Conservation (phyloP, 2,888 invertebrate species). For the Melipona beecheii region DNA sequence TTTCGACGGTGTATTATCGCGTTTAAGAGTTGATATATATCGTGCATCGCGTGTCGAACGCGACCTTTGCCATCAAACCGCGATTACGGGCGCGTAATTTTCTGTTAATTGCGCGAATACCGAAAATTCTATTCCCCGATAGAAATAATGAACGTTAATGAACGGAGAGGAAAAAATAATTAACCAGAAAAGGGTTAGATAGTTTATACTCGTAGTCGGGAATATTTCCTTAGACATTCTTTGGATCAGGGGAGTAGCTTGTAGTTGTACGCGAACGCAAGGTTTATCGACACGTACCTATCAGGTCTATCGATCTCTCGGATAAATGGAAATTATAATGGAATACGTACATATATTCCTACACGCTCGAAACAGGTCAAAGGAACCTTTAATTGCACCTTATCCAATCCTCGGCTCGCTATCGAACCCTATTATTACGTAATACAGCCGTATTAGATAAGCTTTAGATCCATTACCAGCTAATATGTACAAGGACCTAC, state of each 20-base stretch:
- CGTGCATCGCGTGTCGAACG: slow-evolving; percentile 58
- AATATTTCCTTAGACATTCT: neutral
- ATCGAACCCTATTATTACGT: slow-evolving; percentile 59
- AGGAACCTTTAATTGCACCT: slow-evolving; percentile 60
- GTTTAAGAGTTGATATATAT: slow-evolving; percentile 63
- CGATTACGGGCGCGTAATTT: slow-evolving; percentile 60
- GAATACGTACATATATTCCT: neutral
- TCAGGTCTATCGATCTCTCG: slow-evolving; percentile 1
- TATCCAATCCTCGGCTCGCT: slow-evolving; percentile 50
- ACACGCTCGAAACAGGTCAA: slow-evolving; percentile 22
- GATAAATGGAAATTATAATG: slow-evolving; percentile 7
- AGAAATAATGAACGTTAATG: slow-evolving; percentile 4
- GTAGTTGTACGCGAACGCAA: no score
- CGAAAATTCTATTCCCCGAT: neutral
- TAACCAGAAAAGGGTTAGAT: neutral
- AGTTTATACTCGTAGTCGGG: neutral
- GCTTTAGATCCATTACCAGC: slow-evolving; percentile 60
- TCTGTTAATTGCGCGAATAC: slow-evolving; percentile 51
- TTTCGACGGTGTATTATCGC: slow-evolving; percentile 66
- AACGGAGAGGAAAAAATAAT: slow-evolving; percentile 8
- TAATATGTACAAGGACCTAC: slow-evolving; percentile 59
- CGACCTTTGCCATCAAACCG: slow-evolving; percentile 36
- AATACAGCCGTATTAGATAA: slow-evolving; percentile 58
- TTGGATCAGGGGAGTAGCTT: neutral
- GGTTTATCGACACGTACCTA: slow-evolving; percentile 2